Percentiles rank a stretch among this genome's conserved stretches.
Evolutionary conservation across 2,797 vertebrate genomes (phyloP).

Genomic region (Heteromormyrus szaboi): DNA sequence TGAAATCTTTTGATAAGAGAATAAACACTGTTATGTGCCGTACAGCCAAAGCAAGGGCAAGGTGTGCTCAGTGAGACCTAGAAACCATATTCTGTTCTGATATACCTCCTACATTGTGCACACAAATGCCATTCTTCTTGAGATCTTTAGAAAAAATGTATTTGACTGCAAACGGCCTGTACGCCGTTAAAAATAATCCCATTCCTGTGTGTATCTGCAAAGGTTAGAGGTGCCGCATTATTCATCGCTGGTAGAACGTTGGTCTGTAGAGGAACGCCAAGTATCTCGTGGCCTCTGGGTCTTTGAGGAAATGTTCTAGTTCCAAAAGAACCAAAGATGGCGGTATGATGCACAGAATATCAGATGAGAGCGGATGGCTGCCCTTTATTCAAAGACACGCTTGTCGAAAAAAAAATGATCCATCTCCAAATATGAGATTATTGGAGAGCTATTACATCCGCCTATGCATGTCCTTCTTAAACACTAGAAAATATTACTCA

Average conservation of each 20-base stretch:
- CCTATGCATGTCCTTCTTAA: neutral
- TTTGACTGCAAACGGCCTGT: neutral
- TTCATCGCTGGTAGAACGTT: neutral
- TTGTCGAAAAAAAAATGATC: neutral
- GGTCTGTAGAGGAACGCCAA: neutral
- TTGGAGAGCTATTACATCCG: neutral
- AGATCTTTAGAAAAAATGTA: neutral
- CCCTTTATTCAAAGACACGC: neutral
- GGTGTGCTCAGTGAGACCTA: neutral
- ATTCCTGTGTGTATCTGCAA: neutral
- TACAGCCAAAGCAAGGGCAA: neutral
- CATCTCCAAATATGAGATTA: neutral
- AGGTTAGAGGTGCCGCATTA: neutral
- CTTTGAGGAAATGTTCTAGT: neutral
- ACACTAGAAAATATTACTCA: conserved; percentile 15
- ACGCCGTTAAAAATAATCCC: neutral
- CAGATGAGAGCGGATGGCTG: neutral
- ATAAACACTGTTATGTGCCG: neutral
- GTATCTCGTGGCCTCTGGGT: neutral
- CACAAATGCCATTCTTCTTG: neutral
- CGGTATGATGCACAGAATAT: neutral
- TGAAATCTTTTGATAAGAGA: neutral
- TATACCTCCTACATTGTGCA: neutral
- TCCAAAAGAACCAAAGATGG: neutral
- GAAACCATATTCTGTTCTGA: neutral